Base-by-base conservation (phyloP, 1,140 invertebrate species). In the Cotesia vestalis region DNA sequence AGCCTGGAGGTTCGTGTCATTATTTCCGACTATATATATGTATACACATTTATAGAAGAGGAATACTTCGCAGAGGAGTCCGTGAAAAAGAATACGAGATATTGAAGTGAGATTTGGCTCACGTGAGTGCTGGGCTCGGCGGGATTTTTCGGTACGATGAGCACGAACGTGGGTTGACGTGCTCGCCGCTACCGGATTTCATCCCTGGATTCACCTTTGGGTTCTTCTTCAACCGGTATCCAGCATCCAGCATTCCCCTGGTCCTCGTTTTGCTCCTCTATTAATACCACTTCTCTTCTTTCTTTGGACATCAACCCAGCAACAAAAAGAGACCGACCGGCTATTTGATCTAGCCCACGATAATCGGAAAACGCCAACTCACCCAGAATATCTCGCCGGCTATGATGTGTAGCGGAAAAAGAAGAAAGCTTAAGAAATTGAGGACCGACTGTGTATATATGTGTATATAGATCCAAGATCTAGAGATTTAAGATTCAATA, bases 121-220 rank as follows among this genome's bases (percentile, higher is more conserved):
- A 34, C 62, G 40, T 46, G 40, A 46, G 40, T 68, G 12, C 55
- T 57, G 20, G 46, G 57, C 12, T 59, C 61, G 57, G 60, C 38
- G 69, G 68, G 62, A 63, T 81, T 82, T 82, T 78, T 78, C 80
- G 78, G 78, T 77, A 80, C 82, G 83, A 80, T 78, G 77, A 78
- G 81, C 79, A 79, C 78, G 79, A 84, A 84, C 79, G 77, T 76
- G 78, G 78, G 77, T 81, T 76, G 85, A 84, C 82, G 79, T 84
- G 81, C 77, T 77, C 79, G 75, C 76, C 76, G 83, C 84, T 85
- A 85, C 84, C 81, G 82, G 82, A 86, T 86, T 86, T 86, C 79
- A 86, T 79, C 82, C 84, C 83, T 83, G 83, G 80, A 78, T 85
- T 82, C 78, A 83, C 83, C 46, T 69, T 67, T 57, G 53, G 66